Conservation (phyloP, 2,797 vertebrate species). For the Hafferia zeledoni region DNA sequence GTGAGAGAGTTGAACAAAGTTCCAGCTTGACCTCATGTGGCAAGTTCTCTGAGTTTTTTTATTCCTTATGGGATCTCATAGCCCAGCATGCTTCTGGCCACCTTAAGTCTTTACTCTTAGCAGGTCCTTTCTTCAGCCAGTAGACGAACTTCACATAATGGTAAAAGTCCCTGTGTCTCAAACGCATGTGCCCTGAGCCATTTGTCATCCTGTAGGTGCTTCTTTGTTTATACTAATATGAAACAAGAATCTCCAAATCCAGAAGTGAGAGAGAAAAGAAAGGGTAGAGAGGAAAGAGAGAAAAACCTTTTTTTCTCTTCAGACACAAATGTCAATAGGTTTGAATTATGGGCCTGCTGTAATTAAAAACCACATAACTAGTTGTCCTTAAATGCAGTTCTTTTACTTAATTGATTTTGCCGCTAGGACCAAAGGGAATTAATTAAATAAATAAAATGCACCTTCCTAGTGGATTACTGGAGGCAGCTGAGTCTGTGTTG, state of each 20-base stretch:
- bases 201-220: background rate
- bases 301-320: constrained; percentile 34
- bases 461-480: constrained; percentile 60
- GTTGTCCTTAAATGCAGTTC: constrained; percentile 76
- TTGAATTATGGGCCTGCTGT: constrained; percentile 73
- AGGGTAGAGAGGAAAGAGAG: background rate
- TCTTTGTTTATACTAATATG: background rate
- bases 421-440: constrained; percentile 2
- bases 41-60: background rate
- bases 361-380: constrained; percentile 77
- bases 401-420: constrained; percentile 81
- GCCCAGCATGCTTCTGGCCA: background rate
- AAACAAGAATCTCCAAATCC: background rate
- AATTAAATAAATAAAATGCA: constrained; percentile 56
- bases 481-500: constrained; percentile 65
- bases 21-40: background rate
- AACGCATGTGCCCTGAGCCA: background rate
- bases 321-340: constrained; percentile 52
- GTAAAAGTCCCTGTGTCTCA: background rate
- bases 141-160: background rate
- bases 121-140: background rate
- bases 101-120: background rate
- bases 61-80: background rate
- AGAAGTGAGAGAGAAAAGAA: background rate
- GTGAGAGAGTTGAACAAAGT: background rate